These are phyloP conservation scores for Amblyteles armatorius DNA, from an alignment of 2,888 invertebrate genomes.

Conservation along the genomic window DNA sequence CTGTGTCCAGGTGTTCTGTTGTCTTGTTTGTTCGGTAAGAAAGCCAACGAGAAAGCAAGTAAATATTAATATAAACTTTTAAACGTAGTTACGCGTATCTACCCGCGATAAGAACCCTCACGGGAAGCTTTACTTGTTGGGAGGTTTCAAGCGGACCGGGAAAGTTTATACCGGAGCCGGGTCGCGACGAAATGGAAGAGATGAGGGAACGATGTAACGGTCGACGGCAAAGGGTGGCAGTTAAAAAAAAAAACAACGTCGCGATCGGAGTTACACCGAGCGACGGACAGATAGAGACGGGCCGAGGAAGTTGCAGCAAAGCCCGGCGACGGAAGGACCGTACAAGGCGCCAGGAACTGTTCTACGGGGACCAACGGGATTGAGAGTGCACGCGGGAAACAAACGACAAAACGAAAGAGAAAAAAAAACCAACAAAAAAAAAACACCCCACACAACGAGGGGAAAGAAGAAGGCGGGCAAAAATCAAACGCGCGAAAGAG, in stretches of 20 bases:
- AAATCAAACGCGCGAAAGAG: conserved; percentile 35
- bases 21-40: too few species aligned
- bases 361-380: too few species aligned
- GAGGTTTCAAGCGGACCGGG: too few species aligned
- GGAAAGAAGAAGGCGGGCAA: conserved; percentile 3
- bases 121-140: background rate
- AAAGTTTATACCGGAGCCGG: conserved; percentile 4
- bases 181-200: background rate
- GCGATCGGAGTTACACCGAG: background rate
- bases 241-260: conserved; percentile 41
- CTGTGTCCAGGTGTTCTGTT: too few species aligned
- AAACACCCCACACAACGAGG: background rate
- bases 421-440: too few species aligned
- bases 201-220: conserved; percentile 17
- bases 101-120: background rate
- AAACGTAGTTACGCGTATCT: too few species aligned
- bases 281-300: conserved; percentile 22
- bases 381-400: too few species aligned
- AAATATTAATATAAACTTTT: too few species aligned
- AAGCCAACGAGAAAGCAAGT: background rate
- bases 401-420: too few species aligned
- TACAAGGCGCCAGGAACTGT: background rate
- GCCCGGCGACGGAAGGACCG: conserved; percentile 8
- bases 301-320: conserved; percentile 32
- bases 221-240: conserved; percentile 20